Evolutionary conservation across 1,140 invertebrate genomes (phyloP), one percentile per base, ranked within the genome.

Genomic region (Drosophila equinoxialis): DNA sequence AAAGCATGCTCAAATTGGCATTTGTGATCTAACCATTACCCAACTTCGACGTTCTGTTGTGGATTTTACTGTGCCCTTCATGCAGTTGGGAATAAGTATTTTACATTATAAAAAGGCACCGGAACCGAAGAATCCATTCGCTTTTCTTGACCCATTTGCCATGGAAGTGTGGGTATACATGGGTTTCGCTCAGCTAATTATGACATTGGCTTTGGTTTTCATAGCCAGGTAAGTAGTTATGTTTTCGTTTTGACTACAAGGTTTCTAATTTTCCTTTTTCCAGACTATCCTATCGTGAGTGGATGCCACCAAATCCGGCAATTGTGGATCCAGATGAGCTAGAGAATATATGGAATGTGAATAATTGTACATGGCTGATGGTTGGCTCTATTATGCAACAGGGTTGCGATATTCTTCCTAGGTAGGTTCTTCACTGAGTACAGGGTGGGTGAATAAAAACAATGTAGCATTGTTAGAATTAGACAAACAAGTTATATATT

Each of bases 151-250:
- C 10, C 98, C 98, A 0, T 94, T 99, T 13, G 97, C 97, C 2
- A 90, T 97, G 7, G 96, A 98, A 77, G 98, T 99, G 23, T 99
- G 98, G 98, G 96, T 98, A 74, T 98, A 97, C 93, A 98, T 98
- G 96, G 95, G 96, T 0, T 96, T 97, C 7, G 97, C 98, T n/a
- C 98, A 98, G 92, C 93, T 99, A 35, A 96, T 97, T 3, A 98
- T 99, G 13, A 98, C 97, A 0, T 94, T 98, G 48, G 94, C 98
- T 6, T 95, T 98, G 35, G 98, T 98, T 86, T 96, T 99, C 70
- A 93, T 98, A 39, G 98, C 97, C 66, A 96, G 97, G 97, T 97
- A 94, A 93, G 77, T 2, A 30, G 11, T 54, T 39, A 0, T 1
- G 37, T 13, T 4, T 3, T 30, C 30, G 11, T 5, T 0, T 39